These are phyloP conservation scores for Pseudochaenichthys georgianus DNA, from an alignment of 2,797 vertebrate species.

Conservation along the genomic window DNA sequence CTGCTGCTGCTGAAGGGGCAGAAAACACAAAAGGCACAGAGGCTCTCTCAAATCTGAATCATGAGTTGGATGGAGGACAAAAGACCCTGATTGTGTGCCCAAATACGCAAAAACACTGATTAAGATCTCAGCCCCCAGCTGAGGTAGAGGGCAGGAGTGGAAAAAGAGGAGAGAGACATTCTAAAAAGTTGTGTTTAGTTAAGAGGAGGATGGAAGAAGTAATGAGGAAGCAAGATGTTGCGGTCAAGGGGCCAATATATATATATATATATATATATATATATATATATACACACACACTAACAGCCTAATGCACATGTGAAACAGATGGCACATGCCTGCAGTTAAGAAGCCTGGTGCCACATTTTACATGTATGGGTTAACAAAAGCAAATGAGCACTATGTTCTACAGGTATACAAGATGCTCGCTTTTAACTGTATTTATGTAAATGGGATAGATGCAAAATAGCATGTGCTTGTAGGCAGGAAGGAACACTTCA, in stretches of 20 bases:
- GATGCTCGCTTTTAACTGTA: neutral
- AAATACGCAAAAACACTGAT: slow-evolving; percentile 63
- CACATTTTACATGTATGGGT: neutral
- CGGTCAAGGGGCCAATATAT: neutral
- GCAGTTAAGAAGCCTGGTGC: neutral
- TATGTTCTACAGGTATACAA: neutral
- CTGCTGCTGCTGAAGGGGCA: slow-evolving; percentile 46
- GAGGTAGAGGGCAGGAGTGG: slow-evolving; percentile 30
- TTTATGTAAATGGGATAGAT: slow-evolving; percentile 2
- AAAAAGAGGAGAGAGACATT: slow-evolving; percentile 8
- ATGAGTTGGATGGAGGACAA: slow-evolving; percentile 61
- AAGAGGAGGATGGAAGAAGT: neutral
- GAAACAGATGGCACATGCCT: neutral
- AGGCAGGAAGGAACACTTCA: neutral
- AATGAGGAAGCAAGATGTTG: slow-evolving; percentile 10
- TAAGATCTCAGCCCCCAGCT: slow-evolving; percentile 59
- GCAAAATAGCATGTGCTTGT: neutral
- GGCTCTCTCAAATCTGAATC: slow-evolving; percentile 56
- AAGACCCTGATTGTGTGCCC: slow-evolving; percentile 50
- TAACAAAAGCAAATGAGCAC: neutral
- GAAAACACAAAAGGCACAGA: slow-evolving; percentile 54
- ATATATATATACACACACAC: no score
- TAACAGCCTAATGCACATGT: neutral
- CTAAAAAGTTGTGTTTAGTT: slow-evolving; percentile 19
- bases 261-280: neutral